phyloP scores from a whole-genome alignment of 1,140 invertebrate genomes.

The Drepana arcuata region DNA sequence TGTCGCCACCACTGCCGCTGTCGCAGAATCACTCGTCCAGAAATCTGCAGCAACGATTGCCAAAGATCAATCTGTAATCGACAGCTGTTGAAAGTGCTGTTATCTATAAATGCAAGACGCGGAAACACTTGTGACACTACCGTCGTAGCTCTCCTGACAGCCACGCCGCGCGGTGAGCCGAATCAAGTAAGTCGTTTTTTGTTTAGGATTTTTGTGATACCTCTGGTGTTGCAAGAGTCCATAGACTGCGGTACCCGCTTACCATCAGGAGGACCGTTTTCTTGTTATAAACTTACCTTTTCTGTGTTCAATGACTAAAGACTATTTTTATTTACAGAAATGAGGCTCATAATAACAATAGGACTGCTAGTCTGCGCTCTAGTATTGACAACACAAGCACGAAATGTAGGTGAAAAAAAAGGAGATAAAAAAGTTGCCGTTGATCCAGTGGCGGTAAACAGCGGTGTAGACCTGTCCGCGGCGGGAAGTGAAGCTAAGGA shows the following conservation, averaged over 20 bases:
- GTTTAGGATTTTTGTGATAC: no score
- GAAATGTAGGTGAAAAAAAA: constrained; percentile 35
- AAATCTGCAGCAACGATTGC: constrained; percentile 62
- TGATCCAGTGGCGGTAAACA: constrained; percentile 3
- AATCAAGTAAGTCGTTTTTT: constrained; percentile 19
- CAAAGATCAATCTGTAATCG: constrained; percentile 56
- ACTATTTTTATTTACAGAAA: constrained; percentile 34
- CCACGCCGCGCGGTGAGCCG: constrained; percentile 29
- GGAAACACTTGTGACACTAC: constrained; percentile 47
- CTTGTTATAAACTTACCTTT: no score
- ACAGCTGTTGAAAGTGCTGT: constrained; percentile 50
- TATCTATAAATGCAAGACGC: constrained; percentile 63
- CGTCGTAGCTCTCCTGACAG: constrained; percentile 22
- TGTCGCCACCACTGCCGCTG: constrained; percentile 41
- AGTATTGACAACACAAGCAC: constrained; percentile 26
- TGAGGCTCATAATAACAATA: constrained; percentile 48
- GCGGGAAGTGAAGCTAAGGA: constrained; percentile 27
- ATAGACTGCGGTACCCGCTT: no score
- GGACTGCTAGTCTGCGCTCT: constrained; percentile 30
- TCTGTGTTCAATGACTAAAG: neutral
- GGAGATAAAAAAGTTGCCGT: constrained; percentile 18
- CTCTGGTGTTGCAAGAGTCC: no score
- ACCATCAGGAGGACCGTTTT: no score
- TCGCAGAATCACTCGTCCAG: constrained; percentile 53
- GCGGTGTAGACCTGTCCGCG: constrained; percentile 14